Percentiles rank a stretch among this genome's conserved stretches.
Evolutionary conservation across 2,797 vertebrate species (phyloP).

Genomic region (Pipistrellus pygmaeus): DNA sequence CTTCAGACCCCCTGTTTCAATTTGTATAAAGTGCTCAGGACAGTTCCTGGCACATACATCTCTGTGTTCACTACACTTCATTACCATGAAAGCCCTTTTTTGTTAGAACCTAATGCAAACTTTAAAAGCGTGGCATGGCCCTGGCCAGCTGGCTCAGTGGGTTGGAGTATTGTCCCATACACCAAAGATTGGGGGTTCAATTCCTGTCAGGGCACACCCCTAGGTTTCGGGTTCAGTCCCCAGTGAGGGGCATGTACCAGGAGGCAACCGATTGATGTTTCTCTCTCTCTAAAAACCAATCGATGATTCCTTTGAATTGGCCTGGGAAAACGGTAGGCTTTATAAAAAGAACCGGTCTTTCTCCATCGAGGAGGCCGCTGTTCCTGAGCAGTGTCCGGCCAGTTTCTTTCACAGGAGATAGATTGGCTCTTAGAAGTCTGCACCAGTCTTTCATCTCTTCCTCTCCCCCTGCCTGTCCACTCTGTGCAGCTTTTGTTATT

Average conservation of each 20-base stretch:
- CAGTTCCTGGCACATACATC: not conserved
- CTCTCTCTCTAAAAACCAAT: not conserved
- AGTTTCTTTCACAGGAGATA: slow-evolving; percentile 4
- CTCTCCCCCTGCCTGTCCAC: slow-evolving; percentile 66
- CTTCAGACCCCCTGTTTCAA: not conserved
- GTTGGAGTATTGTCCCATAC: not conserved
- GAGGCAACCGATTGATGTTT: not conserved
- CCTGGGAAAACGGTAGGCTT: not conserved
- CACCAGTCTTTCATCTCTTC: slow-evolving; percentile 61
- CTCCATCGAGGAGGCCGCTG: not conserved
- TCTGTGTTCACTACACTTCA: not conserved
- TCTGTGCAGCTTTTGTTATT: slow-evolving; percentile 79
- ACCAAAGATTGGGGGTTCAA: not conserved
- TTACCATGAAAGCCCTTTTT: not conserved
- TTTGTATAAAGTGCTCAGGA: not conserved
- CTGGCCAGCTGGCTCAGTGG: not conserved
- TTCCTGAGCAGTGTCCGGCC: not conserved
- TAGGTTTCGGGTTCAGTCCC: not conserved
- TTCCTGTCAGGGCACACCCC: not conserved
- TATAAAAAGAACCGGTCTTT: not conserved
- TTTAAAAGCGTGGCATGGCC: not conserved
- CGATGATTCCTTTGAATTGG: not conserved
- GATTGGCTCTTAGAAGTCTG: not conserved
- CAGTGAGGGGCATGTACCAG: not conserved
- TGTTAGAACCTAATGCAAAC: not conserved